Evolutionary conservation across 2,797 vertebrate species (phyloP).

Genomic region (Microctenopoma steveboyesi): DNA sequence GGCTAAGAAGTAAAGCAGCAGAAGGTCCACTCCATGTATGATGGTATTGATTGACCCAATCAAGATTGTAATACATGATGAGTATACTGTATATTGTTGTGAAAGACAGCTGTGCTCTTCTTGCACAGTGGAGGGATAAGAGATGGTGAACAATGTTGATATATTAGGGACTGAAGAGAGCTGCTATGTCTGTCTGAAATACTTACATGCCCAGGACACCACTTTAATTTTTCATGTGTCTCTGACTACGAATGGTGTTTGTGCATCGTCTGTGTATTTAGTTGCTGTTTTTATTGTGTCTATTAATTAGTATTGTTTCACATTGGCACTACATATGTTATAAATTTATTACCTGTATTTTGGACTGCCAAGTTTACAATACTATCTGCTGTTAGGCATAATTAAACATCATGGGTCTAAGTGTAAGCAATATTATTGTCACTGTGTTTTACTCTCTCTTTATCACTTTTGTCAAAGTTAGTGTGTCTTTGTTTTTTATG

Average conservation of each 20-base stretch:
- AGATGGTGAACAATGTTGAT: slow-evolving; percentile 14
- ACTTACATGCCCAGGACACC: not conserved
- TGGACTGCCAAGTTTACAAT: not conserved
- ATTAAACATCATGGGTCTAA: slow-evolving; percentile 10
- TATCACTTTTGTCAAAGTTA: slow-evolving; percentile 8
- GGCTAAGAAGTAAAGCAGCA: slow-evolving; percentile 86
- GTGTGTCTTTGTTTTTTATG: slow-evolving; percentile 2
- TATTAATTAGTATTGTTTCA: not conserved
- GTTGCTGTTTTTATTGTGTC: slow-evolving; percentile 37
- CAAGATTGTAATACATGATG: slow-evolving; percentile 20
- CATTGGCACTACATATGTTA: slow-evolving; percentile 12
- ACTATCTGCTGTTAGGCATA: slow-evolving; percentile 1
- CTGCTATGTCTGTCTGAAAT: not conserved
- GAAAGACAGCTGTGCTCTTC: slow-evolving; percentile 19
- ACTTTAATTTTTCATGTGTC: not conserved
- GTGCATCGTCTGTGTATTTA: slow-evolving; percentile 32
- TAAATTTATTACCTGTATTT: slow-evolving; percentile 24
- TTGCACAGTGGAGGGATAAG: slow-evolving; percentile 9
- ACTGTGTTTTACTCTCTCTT: slow-evolving; percentile 7
- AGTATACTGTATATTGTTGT: slow-evolving; percentile 27
- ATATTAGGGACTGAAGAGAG: not conserved
- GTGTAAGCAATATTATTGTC: not conserved
- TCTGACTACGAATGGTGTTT: slow-evolving; percentile 21
- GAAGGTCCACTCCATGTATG: not conserved
- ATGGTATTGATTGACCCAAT: slow-evolving; percentile 27